phyloP scores from a whole-genome alignment of 2,113 vertebrate genomes.

The Piprites chloris region DNA sequence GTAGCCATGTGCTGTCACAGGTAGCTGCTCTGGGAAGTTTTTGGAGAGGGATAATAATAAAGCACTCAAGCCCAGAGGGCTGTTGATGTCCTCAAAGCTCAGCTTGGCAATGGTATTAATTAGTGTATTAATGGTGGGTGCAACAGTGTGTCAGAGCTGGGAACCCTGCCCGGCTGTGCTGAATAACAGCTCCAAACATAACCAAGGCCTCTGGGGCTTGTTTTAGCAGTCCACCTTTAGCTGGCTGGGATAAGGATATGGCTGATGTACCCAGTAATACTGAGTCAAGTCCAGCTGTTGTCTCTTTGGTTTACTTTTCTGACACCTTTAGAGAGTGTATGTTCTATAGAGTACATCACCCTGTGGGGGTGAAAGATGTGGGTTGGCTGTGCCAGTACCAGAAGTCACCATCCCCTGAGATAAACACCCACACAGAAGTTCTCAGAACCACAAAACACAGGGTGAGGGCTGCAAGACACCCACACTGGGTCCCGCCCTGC shows the following conservation, averaged over 20 bases:
- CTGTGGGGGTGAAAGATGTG: rapidly evolving
- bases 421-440: background rate
- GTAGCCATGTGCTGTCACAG: background rate
- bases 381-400: background rate
- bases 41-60: background rate
- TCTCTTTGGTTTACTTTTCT: background rate
- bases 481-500: rapidly evolving
- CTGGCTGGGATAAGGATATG: rapidly evolving
- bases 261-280: background rate
- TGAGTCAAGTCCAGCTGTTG: background rate
- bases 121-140: background rate
- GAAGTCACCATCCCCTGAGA: background rate
- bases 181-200: background rate
- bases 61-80: background rate
- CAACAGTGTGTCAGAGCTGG: background rate
- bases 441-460: background rate
- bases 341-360: background rate
- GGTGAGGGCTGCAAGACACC: background rate
- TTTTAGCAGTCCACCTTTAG: background rate
- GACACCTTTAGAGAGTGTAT: background rate
- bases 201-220: background rate
- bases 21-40: background rate
- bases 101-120: background rate
- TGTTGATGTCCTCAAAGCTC: background rate
- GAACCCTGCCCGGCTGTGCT: background rate